Evolutionary conservation across 53 echinoderm and acorn worm species (phyloP).

Genomic region (Mesocentrotus franciscanus): DNA sequence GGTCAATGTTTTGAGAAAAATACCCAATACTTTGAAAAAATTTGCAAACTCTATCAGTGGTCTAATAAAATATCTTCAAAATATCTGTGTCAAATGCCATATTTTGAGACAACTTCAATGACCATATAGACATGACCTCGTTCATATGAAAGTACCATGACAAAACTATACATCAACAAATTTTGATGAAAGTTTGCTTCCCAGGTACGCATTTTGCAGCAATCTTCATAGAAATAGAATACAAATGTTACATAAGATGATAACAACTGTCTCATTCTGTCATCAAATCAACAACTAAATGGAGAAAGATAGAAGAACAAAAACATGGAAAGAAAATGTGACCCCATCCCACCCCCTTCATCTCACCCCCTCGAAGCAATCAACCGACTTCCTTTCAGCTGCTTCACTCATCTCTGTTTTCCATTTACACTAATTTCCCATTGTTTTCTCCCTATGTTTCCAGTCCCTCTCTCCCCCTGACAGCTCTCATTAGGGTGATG

Average conservation of each 20-base stretch:
- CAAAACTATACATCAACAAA: too few species aligned
- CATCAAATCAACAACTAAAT: background rate
- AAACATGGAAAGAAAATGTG: background rate
- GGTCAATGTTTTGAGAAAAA: too few species aligned
- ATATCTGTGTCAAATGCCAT: too few species aligned
- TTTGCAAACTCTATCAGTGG: too few species aligned
- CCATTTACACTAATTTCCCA: slow-evolving; percentile 44
- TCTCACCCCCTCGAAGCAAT: background rate
- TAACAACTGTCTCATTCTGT: background rate
- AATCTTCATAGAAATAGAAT: background rate
- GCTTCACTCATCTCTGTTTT: slow-evolving; percentile 16
- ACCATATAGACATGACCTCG: too few species aligned
- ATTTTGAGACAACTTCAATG: too few species aligned
- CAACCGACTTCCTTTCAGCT: slow-evolving; percentile 22
- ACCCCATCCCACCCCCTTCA: background rate
- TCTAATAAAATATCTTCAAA: too few species aligned
- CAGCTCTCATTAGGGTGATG: slow-evolving; percentile 11
- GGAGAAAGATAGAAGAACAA: background rate
- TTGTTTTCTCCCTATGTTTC: background rate
- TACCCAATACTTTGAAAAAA: too few species aligned
- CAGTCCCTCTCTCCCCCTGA: slow-evolving; percentile 8
- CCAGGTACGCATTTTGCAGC: background rate
- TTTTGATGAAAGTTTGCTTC: too few species aligned
- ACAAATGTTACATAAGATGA: background rate
- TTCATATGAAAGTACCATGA: too few species aligned